phyloP scores from a whole-genome alignment of 2,113 vertebrate species.

The Zosterops borbonicus region DNA sequence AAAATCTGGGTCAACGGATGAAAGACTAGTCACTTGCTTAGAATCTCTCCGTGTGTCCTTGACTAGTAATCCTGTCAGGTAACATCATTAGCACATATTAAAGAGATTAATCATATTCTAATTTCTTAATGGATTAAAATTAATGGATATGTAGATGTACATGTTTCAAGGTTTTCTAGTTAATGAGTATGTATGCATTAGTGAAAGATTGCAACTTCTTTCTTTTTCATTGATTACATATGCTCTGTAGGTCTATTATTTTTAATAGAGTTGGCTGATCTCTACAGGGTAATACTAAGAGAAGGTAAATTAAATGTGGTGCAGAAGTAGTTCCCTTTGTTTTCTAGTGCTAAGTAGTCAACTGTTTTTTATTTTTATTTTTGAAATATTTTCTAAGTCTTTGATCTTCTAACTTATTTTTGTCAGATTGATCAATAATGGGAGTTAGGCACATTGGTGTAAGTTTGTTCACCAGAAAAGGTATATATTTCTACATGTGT shows the following conservation, averaged over 20 bases:
- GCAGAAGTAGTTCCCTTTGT: neutral
- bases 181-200: neutral
- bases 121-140: constrained; percentile 28
- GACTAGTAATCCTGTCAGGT: constrained; percentile 98
- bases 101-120: constrained; percentile 16
- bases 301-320: neutral
- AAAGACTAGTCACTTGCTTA: constrained; percentile 88
- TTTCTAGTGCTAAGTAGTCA: neutral
- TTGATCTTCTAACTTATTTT: neutral
- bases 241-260: neutral
- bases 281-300: neutral
- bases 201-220: neutral
- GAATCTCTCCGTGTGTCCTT: constrained; percentile 94
- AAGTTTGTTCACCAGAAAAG: neutral
- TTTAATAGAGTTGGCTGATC: neutral
- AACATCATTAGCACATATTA: constrained; percentile 37
- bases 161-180: neutral
- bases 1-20: constrained; percentile 86
- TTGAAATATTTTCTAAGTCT: neutral
- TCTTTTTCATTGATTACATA: neutral
- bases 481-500: neutral
- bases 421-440: neutral
- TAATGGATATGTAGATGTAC: neutral
- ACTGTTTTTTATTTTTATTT: neutral
- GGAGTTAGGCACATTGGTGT: neutral